phyloP scores from a whole-genome alignment of 1,140 invertebrate species.

The Sycophila sp. region DNA sequence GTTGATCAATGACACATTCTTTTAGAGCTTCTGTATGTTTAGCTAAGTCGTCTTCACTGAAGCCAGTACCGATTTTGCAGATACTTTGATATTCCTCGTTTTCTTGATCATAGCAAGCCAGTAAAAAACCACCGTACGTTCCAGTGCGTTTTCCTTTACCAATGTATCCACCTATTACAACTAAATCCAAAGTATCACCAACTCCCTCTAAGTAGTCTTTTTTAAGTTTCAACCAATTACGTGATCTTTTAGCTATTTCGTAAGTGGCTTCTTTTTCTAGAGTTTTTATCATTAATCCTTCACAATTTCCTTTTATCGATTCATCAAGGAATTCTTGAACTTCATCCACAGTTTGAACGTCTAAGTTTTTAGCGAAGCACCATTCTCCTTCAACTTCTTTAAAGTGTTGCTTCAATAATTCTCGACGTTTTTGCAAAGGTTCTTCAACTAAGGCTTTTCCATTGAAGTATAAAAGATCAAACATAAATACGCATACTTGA shows the following conservation, averaged over 20 bases:
- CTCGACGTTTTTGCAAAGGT: constrained; percentile 81
- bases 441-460: constrained; percentile 85
- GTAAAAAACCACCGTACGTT: constrained; percentile 93
- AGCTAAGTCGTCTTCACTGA: constrained; percentile 91
- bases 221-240: constrained; percentile 98
- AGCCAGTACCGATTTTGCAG: constrained; percentile 97
- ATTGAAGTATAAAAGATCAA: constrained; percentile 97
- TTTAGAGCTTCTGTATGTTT: constrained; percentile 83
- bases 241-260: constrained; percentile 96
- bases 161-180: constrained; percentile 94
- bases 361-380: constrained; percentile 86
- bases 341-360: constrained; percentile 90
- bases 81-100: constrained; percentile 94
- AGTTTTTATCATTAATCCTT: constrained; percentile 99
- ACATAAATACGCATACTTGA: constrained; percentile 97
- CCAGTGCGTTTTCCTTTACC: constrained; percentile 96
- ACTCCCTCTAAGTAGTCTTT: constrained; percentile 97
- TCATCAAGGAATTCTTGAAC: constrained; percentile 95
- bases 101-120: constrained; percentile 95
- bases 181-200: constrained; percentile 93
- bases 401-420: constrained; percentile 81
- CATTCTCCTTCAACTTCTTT: constrained; percentile 84
- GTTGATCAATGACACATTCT: constrained; percentile 76
- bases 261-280: constrained; percentile 93
- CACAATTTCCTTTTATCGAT: constrained; percentile 96